These are phyloP conservation scores for Petrocephalus sullivani DNA, from an alignment of 2,797 vertebrate genomes.

Conservation along the genomic window DNA sequence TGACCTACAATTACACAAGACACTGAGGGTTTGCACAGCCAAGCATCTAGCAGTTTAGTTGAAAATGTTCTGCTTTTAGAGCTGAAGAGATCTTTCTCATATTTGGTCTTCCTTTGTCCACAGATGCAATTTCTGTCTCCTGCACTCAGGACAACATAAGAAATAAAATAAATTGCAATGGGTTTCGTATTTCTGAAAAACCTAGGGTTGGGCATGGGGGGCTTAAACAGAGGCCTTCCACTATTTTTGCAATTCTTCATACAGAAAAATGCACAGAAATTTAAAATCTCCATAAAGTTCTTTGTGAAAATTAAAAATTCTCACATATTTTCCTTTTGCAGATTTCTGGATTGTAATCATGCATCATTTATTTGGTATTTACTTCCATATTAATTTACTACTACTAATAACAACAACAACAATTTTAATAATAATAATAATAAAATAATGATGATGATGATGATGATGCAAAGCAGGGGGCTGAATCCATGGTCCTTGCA, in stretches of 20 bases:
- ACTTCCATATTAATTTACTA: not conserved
- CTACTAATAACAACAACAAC: not conserved
- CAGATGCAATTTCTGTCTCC: not conserved
- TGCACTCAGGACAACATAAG: not conserved
- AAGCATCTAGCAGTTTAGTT: not conserved
- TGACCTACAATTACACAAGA: constrained; percentile 14
- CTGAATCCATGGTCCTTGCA: not conserved
- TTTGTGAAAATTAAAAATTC: not conserved
- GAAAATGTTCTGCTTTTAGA: not conserved
- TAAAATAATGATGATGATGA: not conserved
- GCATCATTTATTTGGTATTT: not conserved
- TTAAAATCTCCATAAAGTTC: not conserved
- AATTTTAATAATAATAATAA: not conserved
- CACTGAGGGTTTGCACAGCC: not conserved
- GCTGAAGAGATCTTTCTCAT: not conserved
- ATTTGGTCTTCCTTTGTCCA: not conserved
- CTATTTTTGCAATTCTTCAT: not conserved
- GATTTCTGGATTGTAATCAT: not conserved
- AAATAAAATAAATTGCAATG: not conserved
- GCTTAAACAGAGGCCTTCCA: not conserved
- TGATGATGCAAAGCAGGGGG: not conserved
- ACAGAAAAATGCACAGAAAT: not conserved
- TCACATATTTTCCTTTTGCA: not conserved
- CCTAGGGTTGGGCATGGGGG: not conserved
- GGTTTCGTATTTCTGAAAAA: not conserved